Percentiles rank a stretch among this genome's conserved stretches.
Evolutionary conservation across 2,113 vertebrate genomes (phyloP).

Genomic region (Hydropotes inermis): DNA sequence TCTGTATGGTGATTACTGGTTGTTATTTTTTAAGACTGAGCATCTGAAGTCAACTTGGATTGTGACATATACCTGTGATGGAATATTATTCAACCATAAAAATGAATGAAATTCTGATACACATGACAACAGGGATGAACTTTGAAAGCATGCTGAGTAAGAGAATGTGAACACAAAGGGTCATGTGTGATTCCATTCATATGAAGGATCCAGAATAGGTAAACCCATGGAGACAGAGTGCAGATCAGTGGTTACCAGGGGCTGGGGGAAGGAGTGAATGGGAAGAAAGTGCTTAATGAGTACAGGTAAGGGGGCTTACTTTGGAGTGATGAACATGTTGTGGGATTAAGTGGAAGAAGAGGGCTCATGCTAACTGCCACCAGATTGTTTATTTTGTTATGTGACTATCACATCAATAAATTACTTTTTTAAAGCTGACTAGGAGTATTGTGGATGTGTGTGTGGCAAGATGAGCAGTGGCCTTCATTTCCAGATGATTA

Average conservation of each 20-base stretch:
- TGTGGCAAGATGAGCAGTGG: not conserved
- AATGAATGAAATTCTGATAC: not conserved
- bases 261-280: too few relatives aligned
- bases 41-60: not conserved
- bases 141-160: not conserved
- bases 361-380: not conserved
- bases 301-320: not conserved
- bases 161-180: not conserved
- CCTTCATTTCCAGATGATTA: not conserved
- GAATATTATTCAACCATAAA: not conserved
- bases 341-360: not conserved
- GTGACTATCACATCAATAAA: not conserved
- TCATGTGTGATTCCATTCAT: not conserved
- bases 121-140: too few relatives aligned
- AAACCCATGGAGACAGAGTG: not conserved
- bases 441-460: not conserved
- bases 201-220: not conserved
- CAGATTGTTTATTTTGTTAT: not conserved
- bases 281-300: not conserved
- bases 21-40: not conserved
- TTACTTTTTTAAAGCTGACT: not conserved
- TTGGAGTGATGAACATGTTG: not conserved
- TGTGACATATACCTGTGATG: not conserved
- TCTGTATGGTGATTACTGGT: not conserved
- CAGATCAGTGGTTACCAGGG: not conserved